A percentile compares a stretch with the other conserved stretches of the same genome.
Conservation (phyloP, 2,797 vertebrate genomes). For the Pagetopsis macropterus region DNA sequence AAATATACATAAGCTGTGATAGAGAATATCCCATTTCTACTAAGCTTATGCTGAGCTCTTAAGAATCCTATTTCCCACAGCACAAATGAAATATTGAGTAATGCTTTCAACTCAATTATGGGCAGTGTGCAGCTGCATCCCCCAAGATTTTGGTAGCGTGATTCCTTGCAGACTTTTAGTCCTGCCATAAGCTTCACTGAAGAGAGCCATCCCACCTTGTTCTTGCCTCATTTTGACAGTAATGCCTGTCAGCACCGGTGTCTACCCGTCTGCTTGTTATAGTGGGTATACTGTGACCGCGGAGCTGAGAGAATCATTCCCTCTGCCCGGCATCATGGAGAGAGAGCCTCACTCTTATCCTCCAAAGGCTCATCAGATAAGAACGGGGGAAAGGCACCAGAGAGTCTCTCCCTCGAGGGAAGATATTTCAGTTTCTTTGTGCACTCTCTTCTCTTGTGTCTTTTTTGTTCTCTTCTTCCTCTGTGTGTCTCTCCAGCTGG, state of each 20-base stretch:
- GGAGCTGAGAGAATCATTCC: constrained; percentile 47
- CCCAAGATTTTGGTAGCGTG: constrained; percentile 39
- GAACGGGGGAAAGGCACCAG: constrained; percentile 57
- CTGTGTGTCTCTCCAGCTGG: constrained; percentile 33
- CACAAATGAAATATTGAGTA: constrained; percentile 75
- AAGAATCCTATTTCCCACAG: constrained; percentile 63
- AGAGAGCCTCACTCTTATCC: constrained; percentile 57
- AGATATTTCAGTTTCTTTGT: constrained; percentile 62
- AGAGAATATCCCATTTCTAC: constrained; percentile 56
- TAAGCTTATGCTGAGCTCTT: constrained; percentile 58
- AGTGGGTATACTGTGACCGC: constrained; percentile 40
- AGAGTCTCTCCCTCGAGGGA: constrained; percentile 56
- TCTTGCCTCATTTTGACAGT: constrained; percentile 53
- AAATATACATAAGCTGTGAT: constrained; percentile 57
- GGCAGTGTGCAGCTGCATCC: constrained; percentile 41
- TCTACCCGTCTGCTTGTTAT: constrained; percentile 41
- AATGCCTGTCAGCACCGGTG: constrained; percentile 46
- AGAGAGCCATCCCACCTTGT: constrained; percentile 40
- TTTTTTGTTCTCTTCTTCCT: constrained; percentile 36
- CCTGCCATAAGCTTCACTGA: constrained; percentile 43
- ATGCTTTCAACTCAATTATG: constrained; percentile 73
- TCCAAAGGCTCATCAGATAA: constrained; percentile 71
- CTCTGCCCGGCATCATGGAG: constrained; percentile 22
- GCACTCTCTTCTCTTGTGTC: constrained; percentile 37
- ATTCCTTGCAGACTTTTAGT: constrained; percentile 42